phyloP scores from a whole-genome alignment of 2,888 invertebrate genomes.

The Nemotelus nigrinus region DNA sequence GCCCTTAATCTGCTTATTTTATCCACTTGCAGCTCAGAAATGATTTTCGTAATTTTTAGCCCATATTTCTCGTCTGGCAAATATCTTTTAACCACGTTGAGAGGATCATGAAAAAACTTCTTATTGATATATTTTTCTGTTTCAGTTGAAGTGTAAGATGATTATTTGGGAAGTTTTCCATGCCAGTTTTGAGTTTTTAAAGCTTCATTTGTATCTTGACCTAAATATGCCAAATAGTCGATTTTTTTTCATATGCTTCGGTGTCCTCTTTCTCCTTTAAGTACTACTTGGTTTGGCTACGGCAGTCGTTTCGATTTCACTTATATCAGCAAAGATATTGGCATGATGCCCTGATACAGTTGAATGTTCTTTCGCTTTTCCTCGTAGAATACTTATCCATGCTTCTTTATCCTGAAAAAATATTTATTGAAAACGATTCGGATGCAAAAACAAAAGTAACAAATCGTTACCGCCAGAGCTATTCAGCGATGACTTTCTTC shows the following conservation, averaged over 20 bases:
- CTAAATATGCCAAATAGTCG: slow-evolving; percentile 94
- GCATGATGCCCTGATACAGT: slow-evolving; percentile 69
- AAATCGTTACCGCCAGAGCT: slow-evolving; percentile 77
- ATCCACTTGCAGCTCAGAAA: not conserved
- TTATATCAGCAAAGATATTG: slow-evolving; percentile 85
- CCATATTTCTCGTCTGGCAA: slow-evolving; percentile 38
- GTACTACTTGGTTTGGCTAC: slow-evolving; percentile 78
- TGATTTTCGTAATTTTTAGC: not conserved
- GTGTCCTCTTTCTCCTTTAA: slow-evolving; percentile 89
- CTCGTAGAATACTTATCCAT: slow-evolving; percentile 59
- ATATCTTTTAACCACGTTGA: slow-evolving; percentile 71
- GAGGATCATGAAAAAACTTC: slow-evolving; percentile 78
- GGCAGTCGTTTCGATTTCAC: slow-evolving; percentile 75
- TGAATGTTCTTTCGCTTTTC: slow-evolving; percentile 62
- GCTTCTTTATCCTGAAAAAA: slow-evolving; percentile 60
- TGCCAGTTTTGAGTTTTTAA: slow-evolving; percentile 92
- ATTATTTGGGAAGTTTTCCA: slow-evolving; percentile 71
- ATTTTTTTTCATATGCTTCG: slow-evolving; percentile 98
- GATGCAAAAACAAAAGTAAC: not conserved
- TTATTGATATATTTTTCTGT: slow-evolving; percentile 73
- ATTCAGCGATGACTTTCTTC: slow-evolving; percentile 76
- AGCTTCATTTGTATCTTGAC: slow-evolving; percentile 89
- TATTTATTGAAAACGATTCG: not conserved
- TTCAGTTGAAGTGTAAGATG: slow-evolving; percentile 56
- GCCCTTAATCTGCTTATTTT: slow-evolving; percentile 50